These are phyloP conservation scores for Drosophila paulistorum DNA, from an alignment of 1,140 invertebrate genomes.

Conservation along the genomic window DNA sequence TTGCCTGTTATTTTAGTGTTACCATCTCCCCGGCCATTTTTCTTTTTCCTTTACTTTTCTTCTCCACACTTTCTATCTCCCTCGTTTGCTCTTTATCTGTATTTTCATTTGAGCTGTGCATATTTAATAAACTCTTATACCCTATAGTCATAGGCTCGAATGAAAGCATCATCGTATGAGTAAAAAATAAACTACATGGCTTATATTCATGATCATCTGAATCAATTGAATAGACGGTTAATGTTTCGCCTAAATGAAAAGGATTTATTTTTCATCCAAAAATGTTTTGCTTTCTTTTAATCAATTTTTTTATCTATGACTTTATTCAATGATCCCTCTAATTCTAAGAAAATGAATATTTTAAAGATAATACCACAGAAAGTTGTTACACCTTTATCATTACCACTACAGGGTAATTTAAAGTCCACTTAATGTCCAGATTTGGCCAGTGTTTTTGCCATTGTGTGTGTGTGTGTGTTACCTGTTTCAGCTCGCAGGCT, in stretches of 20 bases:
- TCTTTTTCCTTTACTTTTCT: background rate
- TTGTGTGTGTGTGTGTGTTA: too few species aligned
- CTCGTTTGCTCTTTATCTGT: slow-evolving; percentile 11
- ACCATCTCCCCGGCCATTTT: background rate
- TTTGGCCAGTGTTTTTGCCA: background rate
- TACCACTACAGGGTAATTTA: background rate
- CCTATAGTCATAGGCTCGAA: background rate
- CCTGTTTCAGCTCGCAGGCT: background rate
- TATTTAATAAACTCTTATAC: slow-evolving; percentile 30
- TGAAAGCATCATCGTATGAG: too few species aligned
- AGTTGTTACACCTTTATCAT: too few species aligned
- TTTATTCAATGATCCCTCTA: too few species aligned
- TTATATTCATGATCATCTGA: background rate
- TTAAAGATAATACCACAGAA: too few species aligned
- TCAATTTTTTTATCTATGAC: too few species aligned
- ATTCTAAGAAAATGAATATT: too few species aligned
- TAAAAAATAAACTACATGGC: too few species aligned
- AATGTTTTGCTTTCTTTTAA: too few species aligned
- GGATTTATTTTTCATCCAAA: too few species aligned
- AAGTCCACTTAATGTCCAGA: background rate
- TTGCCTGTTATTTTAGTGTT: slow-evolving; percentile 59
- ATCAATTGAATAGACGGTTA: too few species aligned
- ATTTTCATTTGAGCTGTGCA: slow-evolving; percentile 32
- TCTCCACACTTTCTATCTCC: background rate
- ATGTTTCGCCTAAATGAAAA: too few species aligned